A percentile compares a stretch with the other conserved stretches of the same genome.
Evolutionary conservation across 2,797 vertebrate genomes (phyloP).

Genomic region (Cephalopachus bancanus): DNA sequence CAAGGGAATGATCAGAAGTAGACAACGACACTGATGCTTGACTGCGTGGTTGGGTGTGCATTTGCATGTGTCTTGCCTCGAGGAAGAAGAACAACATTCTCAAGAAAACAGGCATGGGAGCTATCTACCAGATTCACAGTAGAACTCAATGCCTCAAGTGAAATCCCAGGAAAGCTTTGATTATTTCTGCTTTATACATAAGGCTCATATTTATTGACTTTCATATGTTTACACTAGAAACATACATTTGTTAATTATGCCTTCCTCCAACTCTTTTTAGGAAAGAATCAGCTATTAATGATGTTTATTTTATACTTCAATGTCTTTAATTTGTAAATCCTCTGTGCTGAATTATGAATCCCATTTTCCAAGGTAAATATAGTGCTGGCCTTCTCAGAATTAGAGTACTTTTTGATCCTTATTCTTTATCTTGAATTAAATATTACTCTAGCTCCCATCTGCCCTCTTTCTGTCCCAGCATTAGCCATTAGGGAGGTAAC

Average conservation of each 20-base stretch:
- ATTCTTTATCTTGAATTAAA: conserved; percentile 22
- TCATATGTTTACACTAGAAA: conserved; percentile 81
- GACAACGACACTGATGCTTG: neutral
- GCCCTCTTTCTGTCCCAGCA: neutral
- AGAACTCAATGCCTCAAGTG: conserved; percentile 53
- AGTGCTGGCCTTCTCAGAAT: neutral
- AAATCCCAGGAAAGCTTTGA: conserved; percentile 74
- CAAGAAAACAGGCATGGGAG: neutral
- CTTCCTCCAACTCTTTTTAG: neutral
- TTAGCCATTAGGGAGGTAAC: neutral
- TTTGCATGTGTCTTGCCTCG: neutral
- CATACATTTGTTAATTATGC: conserved; percentile 72
- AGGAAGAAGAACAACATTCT: neutral
- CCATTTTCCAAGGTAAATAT: conserved; percentile 38
- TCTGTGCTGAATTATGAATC: neutral
- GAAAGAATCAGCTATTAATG: conserved; percentile 32
- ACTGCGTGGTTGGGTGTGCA: neutral
- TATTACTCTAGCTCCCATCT: no score
- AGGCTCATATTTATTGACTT: conserved; percentile 82
- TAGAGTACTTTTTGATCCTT: neutral
- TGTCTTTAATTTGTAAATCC: neutral
- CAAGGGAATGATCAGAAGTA: neutral
- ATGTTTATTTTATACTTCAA: neutral
- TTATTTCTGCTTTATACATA: conserved; percentile 8
- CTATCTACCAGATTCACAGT: conserved; percentile 66